A percentile compares a stretch with the other conserved stretches of the same genome.
These are phyloP conservation scores for Pseudopodoces humilis DNA, from an alignment of 2,113 vertebrate species.

Conservation along the genomic window DNA sequence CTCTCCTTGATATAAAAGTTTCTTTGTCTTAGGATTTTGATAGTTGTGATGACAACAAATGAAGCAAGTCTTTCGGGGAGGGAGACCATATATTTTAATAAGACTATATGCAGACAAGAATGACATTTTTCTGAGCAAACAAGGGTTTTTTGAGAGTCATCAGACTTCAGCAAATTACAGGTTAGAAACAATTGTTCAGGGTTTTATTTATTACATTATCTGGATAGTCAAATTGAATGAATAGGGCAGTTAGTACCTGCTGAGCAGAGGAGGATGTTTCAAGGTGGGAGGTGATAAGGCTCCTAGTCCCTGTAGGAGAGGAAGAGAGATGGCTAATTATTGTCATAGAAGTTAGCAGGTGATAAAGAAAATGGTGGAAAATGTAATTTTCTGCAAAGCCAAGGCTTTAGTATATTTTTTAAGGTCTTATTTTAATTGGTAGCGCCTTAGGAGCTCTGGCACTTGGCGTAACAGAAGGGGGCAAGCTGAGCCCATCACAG, in stretches of 20 bases:
- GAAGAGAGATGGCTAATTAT: conserved; percentile 41
- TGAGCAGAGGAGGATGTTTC: conserved; percentile 20
- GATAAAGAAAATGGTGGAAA: neutral
- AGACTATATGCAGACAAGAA: neutral
- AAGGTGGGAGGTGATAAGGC: neutral
- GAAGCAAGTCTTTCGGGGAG: neutral
- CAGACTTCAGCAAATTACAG: conserved; percentile 3
- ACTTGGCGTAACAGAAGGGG: neutral
- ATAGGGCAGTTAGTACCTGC: conserved; percentile 8
- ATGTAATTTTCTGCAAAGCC: neutral
- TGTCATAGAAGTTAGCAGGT: neutral
- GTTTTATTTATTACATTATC: conserved; percentile 39
- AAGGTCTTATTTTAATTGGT: neutral
- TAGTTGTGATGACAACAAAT: neutral
- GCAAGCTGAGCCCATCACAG: neutral
- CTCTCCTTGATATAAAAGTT: neutral
- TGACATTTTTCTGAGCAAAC: neutral
- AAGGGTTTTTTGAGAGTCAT: neutral
- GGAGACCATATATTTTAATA: neutral
- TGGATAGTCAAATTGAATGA: conserved; percentile 23
- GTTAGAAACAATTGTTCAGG: neutral
- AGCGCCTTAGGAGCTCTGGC: neutral
- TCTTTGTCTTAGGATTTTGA: neutral
- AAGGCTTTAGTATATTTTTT: neutral
- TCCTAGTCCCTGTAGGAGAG: conserved; percentile 9